A percentile compares a stretch with the other conserved stretches of the same genome.
These are phyloP conservation scores for Limosa lapponica DNA, from an alignment of 2,797 vertebrate genomes.

Conservation along the genomic window DNA sequence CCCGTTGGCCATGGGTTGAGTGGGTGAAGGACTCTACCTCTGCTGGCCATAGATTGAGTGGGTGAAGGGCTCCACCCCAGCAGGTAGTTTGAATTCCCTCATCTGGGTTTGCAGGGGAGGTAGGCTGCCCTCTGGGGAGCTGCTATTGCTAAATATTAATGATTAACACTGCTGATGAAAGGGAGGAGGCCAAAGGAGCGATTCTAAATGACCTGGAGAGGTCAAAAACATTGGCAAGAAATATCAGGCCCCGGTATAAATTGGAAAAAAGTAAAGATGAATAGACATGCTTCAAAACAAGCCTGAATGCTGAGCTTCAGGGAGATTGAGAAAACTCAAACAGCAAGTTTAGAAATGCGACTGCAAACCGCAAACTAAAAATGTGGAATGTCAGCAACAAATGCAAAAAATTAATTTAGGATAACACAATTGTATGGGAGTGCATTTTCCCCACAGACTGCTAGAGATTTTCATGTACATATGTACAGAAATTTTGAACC, in stretches of 20 bases:
- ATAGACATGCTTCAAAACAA: neutral
- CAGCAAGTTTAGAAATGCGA: neutral
- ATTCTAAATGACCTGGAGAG: neutral
- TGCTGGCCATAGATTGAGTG: neutral
- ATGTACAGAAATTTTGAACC: neutral
- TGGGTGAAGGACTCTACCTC: neutral
- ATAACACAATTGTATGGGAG: neutral
- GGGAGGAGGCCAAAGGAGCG: neutral
- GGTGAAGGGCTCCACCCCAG: neutral
- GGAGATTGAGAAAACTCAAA: neutral
- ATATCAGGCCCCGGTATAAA: neutral
- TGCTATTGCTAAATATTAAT: neutral
- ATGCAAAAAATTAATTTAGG: neutral
- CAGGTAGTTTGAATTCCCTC: neutral
- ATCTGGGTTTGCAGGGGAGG: neutral
- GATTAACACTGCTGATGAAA: neutral
- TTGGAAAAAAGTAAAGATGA: neutral
- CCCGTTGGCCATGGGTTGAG: neutral
- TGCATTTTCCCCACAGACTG: neutral
- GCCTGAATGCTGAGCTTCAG: neutral
- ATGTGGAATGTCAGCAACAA: neutral
- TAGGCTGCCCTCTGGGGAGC: neutral
- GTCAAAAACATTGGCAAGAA: neutral
- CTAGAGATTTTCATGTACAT: neutral
- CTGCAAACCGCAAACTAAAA: neutral